Evolutionary conservation across 2,797 vertebrate genomes (phyloP), one percentile per base, ranked within the genome.

Genomic region (Sebastes kiyomatsui): DNA sequence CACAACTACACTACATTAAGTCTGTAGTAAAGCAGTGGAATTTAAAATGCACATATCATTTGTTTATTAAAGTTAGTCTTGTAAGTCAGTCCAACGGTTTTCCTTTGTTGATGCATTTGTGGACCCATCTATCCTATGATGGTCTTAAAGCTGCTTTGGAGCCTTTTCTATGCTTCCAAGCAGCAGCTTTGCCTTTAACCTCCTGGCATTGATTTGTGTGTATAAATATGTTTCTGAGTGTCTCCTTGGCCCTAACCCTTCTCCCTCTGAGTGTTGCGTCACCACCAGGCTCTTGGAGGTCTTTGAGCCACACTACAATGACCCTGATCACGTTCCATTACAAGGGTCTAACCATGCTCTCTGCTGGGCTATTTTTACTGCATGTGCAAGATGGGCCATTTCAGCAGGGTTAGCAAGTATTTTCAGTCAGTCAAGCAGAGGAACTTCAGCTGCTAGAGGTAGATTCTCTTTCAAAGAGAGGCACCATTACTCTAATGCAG

Each of bases 321-420:
- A 92, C 88, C 87, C 83, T 86, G 79, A 64, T 87, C 80, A 83
- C 55, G 16, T 89, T 88, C 75, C 84, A 83, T 88, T 82, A 82
- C 65, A 27, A 66, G 67, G 75, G 70, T 49, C 46, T 28, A 74
- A 70, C 72, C 18, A 23, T 46, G 74, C 70, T 68, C 77, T 80
- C 67, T 67, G 65, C 75, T 18, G 77, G 69, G 83, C 75, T 91
- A 87, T 90, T 92, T 93, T 90, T 92, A 81, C 62, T 75, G 7
- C 77, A 23, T 71, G 81, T 78, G 78, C 27, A 56, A 75, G 73
- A 85, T 81, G 64, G 72, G 25, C 80, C 77, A 61, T 83, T 84
- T 92, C 67, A 86, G 79, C 77, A 67, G 55, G 73, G 79, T 67
- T 66, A 72, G 77, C 49, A 72, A 75, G 71, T 46, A 30, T 84